phyloP scores from a whole-genome alignment of 2,888 invertebrate genomes.

The Ectemnius cavifrons region DNA sequence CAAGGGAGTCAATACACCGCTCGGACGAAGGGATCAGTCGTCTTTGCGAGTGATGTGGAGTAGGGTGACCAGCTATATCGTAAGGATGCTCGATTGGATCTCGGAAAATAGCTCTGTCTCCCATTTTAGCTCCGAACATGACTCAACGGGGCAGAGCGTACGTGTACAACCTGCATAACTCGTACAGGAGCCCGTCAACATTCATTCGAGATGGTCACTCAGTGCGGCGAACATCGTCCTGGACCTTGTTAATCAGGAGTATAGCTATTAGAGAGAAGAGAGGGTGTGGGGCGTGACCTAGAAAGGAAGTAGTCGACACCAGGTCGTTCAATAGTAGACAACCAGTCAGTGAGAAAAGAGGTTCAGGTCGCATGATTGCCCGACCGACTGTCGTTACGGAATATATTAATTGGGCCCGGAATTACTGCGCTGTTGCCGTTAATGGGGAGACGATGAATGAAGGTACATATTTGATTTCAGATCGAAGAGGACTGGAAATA shows the following conservation, averaged over 20 bases:
- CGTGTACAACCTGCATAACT: conserved; percentile 19
- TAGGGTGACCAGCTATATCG: conserved; percentile 14
- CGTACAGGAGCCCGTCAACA: conserved; percentile 11
- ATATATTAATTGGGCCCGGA: too few species aligned
- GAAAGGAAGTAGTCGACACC: too few species aligned
- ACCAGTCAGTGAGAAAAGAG: neutral
- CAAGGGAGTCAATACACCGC: conserved; percentile 49
- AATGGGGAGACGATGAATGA: too few species aligned
- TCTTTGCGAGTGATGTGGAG: conserved; percentile 21
- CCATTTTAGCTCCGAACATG: conserved; percentile 26
- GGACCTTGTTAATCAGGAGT: too few species aligned
- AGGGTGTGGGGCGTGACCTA: too few species aligned
- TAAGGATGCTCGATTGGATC: conserved; percentile 40
- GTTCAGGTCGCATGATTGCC: neutral
- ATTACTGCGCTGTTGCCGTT: too few species aligned
- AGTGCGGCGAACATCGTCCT: neutral
- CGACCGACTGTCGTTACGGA: too few species aligned
- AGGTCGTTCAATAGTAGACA: neutral
- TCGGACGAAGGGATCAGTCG: conserved; percentile 45
- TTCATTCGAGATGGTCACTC: neutral
- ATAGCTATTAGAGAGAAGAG: too few species aligned
- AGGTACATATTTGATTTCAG: conserved; percentile 77
- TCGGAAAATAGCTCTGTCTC: conserved; percentile 29
- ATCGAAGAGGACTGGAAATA: conserved; percentile 99
- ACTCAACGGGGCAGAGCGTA: neutral